These are phyloP conservation scores for Oscheius sp. DNA, from an alignment of 2,888 invertebrate genomes.

Conservation along the genomic window DNA sequence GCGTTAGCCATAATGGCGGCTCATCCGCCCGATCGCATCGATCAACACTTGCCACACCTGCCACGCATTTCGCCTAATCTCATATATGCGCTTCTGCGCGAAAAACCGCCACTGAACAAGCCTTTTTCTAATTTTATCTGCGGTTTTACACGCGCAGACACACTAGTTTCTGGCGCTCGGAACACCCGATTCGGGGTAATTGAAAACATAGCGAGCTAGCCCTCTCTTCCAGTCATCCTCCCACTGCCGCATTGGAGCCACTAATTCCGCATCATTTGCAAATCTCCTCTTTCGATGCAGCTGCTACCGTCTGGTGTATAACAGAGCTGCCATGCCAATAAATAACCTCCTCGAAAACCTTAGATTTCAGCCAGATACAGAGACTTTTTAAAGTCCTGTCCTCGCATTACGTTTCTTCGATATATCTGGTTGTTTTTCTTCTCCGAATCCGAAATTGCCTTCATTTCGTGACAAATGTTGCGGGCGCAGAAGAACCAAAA, in stretches of 20 bases:
- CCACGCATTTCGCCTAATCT: slow-evolving; percentile 34
- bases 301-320: slow-evolving; percentile 1
- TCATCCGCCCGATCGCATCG: slow-evolving; percentile 38
- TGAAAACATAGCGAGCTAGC: slow-evolving; percentile 13
- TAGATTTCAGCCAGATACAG: too few species aligned
- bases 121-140: not conserved
- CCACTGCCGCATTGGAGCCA: slow-evolving; percentile 1
- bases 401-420: too few species aligned
- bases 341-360: too few species aligned
- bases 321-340: too few species aligned
- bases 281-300: slow-evolving; percentile 19
- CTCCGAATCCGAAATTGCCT: slow-evolving; percentile 9
- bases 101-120: slow-evolving; percentile 20
- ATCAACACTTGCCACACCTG: slow-evolving; percentile 35
- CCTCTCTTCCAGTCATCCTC: slow-evolving; percentile 20
- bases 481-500: slow-evolving; percentile 9
- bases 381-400: too few species aligned
- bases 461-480: slow-evolving; percentile 19
- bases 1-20: slow-evolving; percentile 38
- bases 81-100: slow-evolving; percentile 31
- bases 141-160: too few species aligned
- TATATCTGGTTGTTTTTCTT: too few species aligned
- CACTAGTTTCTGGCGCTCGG: too few species aligned
- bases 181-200: slow-evolving; percentile 11
- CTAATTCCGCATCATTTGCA: slow-evolving; percentile 33